Percentiles rank a stretch among this genome's conserved stretches.
Conservation (phyloP, 2,113 vertebrate species). For the Neopipo cinnamomea region DNA sequence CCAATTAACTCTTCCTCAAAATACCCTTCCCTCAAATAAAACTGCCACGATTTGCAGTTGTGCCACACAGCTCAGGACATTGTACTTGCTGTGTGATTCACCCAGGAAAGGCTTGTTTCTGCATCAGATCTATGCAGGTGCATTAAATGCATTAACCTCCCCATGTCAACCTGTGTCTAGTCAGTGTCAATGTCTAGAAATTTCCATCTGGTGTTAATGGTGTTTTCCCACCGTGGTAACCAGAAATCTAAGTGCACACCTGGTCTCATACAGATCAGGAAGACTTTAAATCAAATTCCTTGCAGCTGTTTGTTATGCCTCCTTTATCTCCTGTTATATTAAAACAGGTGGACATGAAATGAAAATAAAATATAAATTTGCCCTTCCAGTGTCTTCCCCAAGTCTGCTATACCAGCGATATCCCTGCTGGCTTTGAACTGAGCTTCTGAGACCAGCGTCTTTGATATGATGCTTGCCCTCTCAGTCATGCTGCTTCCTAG, state of each 20-base stretch:
- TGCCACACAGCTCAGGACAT: not conserved
- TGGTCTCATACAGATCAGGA: not conserved
- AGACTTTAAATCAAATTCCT: not conserved
- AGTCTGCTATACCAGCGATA: not conserved
- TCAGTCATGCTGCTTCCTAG: constrained; percentile 28
- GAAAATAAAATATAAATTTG: not conserved
- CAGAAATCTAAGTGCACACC: not conserved
- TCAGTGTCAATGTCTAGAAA: not conserved
- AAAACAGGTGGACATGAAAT: not conserved
- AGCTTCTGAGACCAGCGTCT: not conserved
- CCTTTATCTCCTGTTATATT: not conserved
- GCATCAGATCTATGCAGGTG: not conserved
- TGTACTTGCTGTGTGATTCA: not conserved
- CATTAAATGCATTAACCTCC: not conserved
- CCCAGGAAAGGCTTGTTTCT: not conserved
- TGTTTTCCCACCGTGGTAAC: not conserved
- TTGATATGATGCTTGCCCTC: constrained; percentile 15
- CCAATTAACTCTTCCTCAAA: not conserved
- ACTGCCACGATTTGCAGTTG: not conserved
- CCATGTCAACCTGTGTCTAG: not conserved
- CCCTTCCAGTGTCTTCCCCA: not conserved
- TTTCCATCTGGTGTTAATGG: not conserved
- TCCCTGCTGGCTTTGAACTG: constrained; percentile 3
- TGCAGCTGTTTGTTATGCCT: not conserved
- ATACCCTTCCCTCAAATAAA: not conserved